A percentile compares a stretch with the other conserved stretches of the same genome.
Evolutionary conservation across 2,797 vertebrate genomes (phyloP).

Genomic region (Gallinago solitaria): DNA sequence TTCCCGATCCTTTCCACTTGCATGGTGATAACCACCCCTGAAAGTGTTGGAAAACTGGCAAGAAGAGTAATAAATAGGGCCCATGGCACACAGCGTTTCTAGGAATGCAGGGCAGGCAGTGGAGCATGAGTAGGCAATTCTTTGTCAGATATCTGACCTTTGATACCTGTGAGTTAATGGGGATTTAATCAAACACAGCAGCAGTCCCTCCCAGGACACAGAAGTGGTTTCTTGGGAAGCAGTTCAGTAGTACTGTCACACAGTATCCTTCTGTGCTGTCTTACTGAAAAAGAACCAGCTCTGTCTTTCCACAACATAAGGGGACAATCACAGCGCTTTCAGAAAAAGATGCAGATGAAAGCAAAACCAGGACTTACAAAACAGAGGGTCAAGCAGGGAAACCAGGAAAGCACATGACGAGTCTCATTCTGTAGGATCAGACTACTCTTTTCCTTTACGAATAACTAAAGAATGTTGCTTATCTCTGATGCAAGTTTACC

Average conservation of each 20-base stretch:
- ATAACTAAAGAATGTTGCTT: neutral
- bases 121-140: neutral
- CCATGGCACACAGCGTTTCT: fast-evolving
- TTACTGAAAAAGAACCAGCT: neutral
- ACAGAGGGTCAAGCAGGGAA: neutral
- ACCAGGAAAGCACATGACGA: neutral
- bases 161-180: neutral
- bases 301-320: neutral
- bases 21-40: neutral
- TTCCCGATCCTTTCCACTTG: neutral
- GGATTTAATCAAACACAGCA: neutral
- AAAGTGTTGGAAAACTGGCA: neutral
- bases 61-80: neutral
- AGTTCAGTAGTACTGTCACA: neutral
- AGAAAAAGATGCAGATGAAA: neutral
- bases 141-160: neutral
- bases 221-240: neutral
- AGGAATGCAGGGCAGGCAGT: neutral
- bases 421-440: neutral
- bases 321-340: neutral
- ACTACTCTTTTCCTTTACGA: neutral
- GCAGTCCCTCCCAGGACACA: neutral
- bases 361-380: neutral
- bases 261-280: neutral
- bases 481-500: neutral